Evolutionary conservation across 2,888 invertebrate species (phyloP).

Genomic region (Zele albiditarsus): DNA sequence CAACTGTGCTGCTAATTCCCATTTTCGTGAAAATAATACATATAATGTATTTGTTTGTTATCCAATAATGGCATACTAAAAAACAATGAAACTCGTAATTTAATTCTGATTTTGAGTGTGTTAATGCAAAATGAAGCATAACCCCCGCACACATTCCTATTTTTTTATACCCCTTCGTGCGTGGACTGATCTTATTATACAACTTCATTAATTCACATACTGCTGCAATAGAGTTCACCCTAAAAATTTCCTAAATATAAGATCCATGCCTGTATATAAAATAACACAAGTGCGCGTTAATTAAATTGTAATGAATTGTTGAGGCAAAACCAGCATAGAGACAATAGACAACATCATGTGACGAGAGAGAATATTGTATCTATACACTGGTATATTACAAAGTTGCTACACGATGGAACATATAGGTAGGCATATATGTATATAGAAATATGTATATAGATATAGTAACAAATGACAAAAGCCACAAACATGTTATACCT

Average conservation of each 20-base stretch:
- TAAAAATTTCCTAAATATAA: neutral
- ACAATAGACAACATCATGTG: neutral
- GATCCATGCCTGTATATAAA: neutral
- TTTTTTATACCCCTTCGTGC: too few relatives aligned
- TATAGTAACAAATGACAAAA: constrained; percentile 6
- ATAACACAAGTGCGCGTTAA: neutral
- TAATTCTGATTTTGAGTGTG: too few relatives aligned
- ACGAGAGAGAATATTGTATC: neutral
- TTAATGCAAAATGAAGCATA: too few relatives aligned
- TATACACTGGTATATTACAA: neutral
- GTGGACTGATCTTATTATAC: too few relatives aligned
- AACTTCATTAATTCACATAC: too few relatives aligned
- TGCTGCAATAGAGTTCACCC: neutral
- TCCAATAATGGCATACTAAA: too few relatives aligned
- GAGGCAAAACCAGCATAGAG: neutral
- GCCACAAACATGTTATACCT: constrained; percentile 24
- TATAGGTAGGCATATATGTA: neutral
- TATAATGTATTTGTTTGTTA: too few relatives aligned
- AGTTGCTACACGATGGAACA: constrained; percentile 5
- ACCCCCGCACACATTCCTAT: too few relatives aligned
- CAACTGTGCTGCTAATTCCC: too few relatives aligned
- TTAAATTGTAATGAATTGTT: neutral
- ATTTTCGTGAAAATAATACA: too few relatives aligned
- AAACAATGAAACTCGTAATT: too few relatives aligned
- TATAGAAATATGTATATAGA: neutral